A percentile compares a stretch with the other conserved stretches of the same genome.
These are phyloP conservation scores for Nebria ingens DNA, from an alignment of 1,140 invertebrate genomes.

Conservation along the genomic window DNA sequence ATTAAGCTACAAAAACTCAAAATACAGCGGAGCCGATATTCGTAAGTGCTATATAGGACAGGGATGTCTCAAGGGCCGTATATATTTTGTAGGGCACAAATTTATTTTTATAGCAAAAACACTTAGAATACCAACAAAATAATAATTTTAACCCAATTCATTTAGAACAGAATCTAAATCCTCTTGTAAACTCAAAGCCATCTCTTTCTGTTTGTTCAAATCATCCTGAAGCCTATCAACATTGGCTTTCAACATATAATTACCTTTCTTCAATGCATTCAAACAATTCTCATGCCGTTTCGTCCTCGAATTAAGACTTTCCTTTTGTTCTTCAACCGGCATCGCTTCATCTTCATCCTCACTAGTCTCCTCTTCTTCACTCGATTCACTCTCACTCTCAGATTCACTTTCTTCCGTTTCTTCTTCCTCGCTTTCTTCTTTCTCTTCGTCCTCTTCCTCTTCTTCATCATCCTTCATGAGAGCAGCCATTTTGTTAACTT, in stretches of 20 bases:
- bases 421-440: constrained; percentile 49
- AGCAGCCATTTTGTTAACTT: constrained; percentile 81
- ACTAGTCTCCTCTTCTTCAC: constrained; percentile 39
- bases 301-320: constrained; percentile 45
- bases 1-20: background rate
- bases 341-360: constrained; percentile 57
- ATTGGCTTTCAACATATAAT: constrained; percentile 73
- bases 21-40: too few relatives aligned
- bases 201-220: constrained; percentile 67
- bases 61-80: background rate
- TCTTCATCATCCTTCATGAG: constrained; percentile 62
- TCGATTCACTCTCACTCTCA: constrained; percentile 42
- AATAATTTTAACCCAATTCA: constrained; percentile 47
- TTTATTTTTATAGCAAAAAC: background rate
- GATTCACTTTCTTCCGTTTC: constrained; percentile 45
- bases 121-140: background rate
- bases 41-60: too few relatives aligned
- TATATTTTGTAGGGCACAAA: background rate
- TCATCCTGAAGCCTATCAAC: constrained; percentile 77
- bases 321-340: constrained; percentile 49
- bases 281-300: constrained; percentile 68
- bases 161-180: constrained; percentile 72
- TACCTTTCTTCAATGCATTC: constrained; percentile 71
- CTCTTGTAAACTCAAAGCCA: constrained; percentile 61
- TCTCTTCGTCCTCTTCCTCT: constrained; percentile 49